Evolutionary conservation across 2,888 invertebrate genomes (phyloP).

Genomic region (Ophioninae sp.): DNA sequence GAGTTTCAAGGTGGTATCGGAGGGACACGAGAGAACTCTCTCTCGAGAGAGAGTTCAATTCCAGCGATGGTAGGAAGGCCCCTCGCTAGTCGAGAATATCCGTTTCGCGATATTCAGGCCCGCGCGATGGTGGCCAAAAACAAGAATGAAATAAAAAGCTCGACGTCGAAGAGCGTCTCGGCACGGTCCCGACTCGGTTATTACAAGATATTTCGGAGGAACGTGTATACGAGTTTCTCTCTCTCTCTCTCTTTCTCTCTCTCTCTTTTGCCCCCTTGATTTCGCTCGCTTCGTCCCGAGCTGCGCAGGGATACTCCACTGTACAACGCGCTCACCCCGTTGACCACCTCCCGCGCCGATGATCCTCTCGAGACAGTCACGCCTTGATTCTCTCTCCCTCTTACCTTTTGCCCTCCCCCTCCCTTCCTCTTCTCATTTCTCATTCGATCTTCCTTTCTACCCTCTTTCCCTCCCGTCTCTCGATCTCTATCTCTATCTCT

Average conservation of each 20-base stretch:
- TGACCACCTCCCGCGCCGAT: constrained; percentile 52
- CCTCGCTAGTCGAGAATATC: constrained; percentile 14
- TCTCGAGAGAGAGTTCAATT: constrained; percentile 62
- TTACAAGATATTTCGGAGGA: constrained; percentile 72
- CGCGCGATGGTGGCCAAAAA: constrained; percentile 41
- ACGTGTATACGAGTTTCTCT: not conserved
- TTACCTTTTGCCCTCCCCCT: constrained; percentile 28
- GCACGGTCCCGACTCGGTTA: constrained; percentile 57
- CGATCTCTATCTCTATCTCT: not conserved
- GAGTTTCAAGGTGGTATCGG: constrained; percentile 18
- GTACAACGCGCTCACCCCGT: constrained; percentile 21
- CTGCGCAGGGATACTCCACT: constrained; percentile 38
- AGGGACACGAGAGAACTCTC: constrained; percentile 19
- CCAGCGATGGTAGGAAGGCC: constrained; percentile 51
- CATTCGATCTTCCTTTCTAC: too few species aligned
- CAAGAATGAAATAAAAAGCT: constrained; percentile 54
- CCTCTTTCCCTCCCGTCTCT: too few species aligned
- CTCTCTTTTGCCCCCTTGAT: constrained; percentile 7
- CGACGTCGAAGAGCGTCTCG: constrained; percentile 17
- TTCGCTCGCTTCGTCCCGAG: constrained; percentile 20
- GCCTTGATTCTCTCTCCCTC: constrained; percentile 38
- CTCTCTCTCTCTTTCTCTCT: constrained; percentile 1
- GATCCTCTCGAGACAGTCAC: constrained; percentile 41
- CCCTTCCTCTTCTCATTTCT: not conserved
- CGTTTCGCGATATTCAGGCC: constrained; percentile 24